Evolutionary conservation across 2,888 invertebrate species (phyloP).

Genomic region (Lochmaea capreae): DNA sequence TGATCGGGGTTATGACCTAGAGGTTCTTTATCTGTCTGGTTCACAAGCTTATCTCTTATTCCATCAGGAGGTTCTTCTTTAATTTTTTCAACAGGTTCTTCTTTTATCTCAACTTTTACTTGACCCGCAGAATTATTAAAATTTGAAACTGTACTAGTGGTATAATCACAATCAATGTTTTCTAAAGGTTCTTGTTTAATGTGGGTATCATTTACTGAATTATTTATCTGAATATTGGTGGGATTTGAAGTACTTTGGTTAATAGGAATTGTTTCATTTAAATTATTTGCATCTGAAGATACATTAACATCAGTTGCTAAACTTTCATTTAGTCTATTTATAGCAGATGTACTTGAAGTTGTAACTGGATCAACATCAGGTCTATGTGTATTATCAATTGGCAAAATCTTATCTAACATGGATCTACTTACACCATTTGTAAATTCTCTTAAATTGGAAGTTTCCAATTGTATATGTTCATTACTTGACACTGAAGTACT

Average conservation of each 20-base stretch:
- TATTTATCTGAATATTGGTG: not conserved
- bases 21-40: not conserved
- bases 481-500: not conserved
- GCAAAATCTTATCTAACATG: not conserved
- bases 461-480: not conserved
- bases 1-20: constrained; percentile 15
- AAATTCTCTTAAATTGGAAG: not conserved
- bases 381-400: not conserved
- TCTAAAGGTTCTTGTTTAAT: constrained; percentile 4
- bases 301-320: not conserved
- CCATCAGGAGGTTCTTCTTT: too few species aligned
- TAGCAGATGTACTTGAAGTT: not conserved
- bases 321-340: not conserved
- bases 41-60: not conserved
- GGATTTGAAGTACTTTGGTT: not conserved
- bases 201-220: too few species aligned
- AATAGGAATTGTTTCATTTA: not conserved
- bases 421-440: not conserved
- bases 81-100: constrained; percentile 9
- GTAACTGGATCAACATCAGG: not conserved
- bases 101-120: too few species aligned
- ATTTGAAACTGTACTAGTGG: too few species aligned
- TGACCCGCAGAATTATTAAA: too few species aligned
- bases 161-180: too few species aligned
- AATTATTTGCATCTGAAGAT: not conserved